Evolutionary conservation across 2,113 vertebrate genomes (phyloP).

Genomic region (Heterochromis multidens): DNA sequence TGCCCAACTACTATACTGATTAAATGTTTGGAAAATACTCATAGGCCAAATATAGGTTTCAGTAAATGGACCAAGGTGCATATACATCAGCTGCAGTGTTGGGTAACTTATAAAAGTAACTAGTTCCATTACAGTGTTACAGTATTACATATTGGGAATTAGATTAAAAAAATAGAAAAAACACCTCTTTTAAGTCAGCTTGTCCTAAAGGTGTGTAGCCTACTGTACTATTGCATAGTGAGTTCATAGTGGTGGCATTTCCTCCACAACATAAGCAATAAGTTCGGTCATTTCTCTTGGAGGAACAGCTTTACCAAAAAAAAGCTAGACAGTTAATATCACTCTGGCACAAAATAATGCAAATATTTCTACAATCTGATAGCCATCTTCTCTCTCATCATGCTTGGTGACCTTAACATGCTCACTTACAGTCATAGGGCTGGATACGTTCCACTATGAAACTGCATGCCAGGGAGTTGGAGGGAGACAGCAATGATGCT

Average conservation of each 20-base stretch:
- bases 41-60: not conserved
- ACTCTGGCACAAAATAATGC: not conserved
- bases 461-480: not conserved
- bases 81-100: too few species aligned
- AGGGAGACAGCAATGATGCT: not conserved
- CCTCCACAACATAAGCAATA: not conserved
- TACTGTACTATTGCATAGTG: not conserved
- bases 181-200: not conserved
- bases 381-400: not conserved
- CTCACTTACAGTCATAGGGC: not conserved
- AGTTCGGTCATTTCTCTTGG: not conserved
- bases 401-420: not conserved
- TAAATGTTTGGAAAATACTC: not conserved
- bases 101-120: not conserved
- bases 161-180: too few species aligned
- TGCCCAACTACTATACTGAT: not conserved
- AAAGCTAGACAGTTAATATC: not conserved
- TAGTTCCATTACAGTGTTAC: not conserved
- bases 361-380: not conserved
- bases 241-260: not conserved
- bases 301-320: not conserved
- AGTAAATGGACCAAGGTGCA: not conserved
- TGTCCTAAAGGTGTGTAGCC: not conserved
- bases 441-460: not conserved
- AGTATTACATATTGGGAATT: too few species aligned